phyloP scores from a whole-genome alignment of 2,797 vertebrate genomes.

The Scarus forsteni region DNA sequence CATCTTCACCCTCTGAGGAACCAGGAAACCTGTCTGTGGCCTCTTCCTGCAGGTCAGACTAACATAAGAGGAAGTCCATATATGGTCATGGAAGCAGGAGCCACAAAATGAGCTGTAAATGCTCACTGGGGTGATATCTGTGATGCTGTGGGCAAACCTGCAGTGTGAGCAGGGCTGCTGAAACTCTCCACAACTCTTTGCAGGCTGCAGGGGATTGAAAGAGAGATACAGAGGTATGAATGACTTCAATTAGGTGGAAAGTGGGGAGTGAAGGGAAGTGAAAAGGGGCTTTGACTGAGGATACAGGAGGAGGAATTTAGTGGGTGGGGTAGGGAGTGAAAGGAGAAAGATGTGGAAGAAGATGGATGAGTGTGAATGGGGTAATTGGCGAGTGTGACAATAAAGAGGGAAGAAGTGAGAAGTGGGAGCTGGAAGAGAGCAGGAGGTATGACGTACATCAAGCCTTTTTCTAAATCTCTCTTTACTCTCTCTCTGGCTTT shows the following conservation, averaged over 20 bases:
- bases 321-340: slow-evolving; percentile 51
- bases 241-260: slow-evolving; percentile 66
- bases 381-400: slow-evolving; percentile 67
- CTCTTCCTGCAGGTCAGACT: slow-evolving; percentile 31
- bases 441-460: slow-evolving; percentile 63
- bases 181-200: slow-evolving; percentile 36
- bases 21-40: slow-evolving; percentile 19
- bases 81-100: slow-evolving; percentile 60
- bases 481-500: slow-evolving; percentile 42
- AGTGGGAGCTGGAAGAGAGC: slow-evolving; percentile 59
- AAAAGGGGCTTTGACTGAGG: slow-evolving; percentile 57
- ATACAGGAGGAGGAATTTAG: slow-evolving; percentile 55
- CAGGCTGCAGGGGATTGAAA: slow-evolving; percentile 43
- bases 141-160: slow-evolving; percentile 45
- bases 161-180: slow-evolving; percentile 35
- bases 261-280: slow-evolving; percentile 37
- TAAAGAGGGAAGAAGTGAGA: slow-evolving; percentile 59
- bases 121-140: slow-evolving; percentile 30
- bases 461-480: slow-evolving; percentile 50
- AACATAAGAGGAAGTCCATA: slow-evolving; percentile 60
- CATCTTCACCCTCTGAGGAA: slow-evolving; percentile 13
- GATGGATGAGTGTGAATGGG: slow-evolving; percentile 67
- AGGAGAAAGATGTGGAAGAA: slow-evolving; percentile 54
- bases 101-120: slow-evolving; percentile 27
- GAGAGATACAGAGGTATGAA: slow-evolving; percentile 52